Conservation (phyloP, 2,888 invertebrate genomes). For the Clistopyga incitator region DNA sequence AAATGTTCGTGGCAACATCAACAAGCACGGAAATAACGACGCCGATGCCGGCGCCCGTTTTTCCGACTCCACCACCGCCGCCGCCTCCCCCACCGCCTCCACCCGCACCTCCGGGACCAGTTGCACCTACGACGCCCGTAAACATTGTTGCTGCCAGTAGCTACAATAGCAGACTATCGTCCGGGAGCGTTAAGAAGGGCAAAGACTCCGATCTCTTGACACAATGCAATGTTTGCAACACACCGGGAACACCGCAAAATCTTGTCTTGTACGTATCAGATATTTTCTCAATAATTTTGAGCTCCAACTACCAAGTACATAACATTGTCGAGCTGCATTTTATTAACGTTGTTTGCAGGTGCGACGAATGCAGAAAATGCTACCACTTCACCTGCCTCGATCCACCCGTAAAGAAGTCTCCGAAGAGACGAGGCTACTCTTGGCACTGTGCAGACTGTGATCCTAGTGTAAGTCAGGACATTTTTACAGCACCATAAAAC, state of each 20-base stretch:
- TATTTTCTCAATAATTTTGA: too few species aligned
- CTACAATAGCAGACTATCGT: constrained; percentile 72
- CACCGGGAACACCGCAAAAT: constrained; percentile 87
- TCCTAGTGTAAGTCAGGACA: constrained; percentile 89
- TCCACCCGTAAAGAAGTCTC: constrained; percentile 97
- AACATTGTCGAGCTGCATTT: background rate
- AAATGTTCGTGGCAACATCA: constrained; percentile 87
- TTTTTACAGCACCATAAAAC: constrained; percentile 26
- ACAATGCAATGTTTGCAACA: constrained; percentile 89
- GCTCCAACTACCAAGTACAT: too few species aligned
- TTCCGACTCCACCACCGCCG: constrained; percentile 72
- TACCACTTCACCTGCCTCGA: constrained; percentile 97
- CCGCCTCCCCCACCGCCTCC: constrained; percentile 74
- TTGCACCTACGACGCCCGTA: constrained; percentile 71
- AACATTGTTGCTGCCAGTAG: constrained; percentile 65
- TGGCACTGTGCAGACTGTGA: constrained; percentile 99
- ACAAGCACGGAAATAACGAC: constrained; percentile 81
- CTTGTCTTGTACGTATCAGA: constrained; percentile 87
- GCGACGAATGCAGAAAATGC: constrained; percentile 95
- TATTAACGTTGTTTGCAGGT: constrained; percentile 86
- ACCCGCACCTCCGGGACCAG: constrained; percentile 72
- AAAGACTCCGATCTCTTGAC: constrained; percentile 84
- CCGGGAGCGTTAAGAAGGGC: constrained; percentile 77
- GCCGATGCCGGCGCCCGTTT: constrained; percentile 75
- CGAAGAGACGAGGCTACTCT: constrained; percentile 96